phyloP scores from a whole-genome alignment of 1,140 invertebrate genomes.

The Drosophila arawakana region DNA sequence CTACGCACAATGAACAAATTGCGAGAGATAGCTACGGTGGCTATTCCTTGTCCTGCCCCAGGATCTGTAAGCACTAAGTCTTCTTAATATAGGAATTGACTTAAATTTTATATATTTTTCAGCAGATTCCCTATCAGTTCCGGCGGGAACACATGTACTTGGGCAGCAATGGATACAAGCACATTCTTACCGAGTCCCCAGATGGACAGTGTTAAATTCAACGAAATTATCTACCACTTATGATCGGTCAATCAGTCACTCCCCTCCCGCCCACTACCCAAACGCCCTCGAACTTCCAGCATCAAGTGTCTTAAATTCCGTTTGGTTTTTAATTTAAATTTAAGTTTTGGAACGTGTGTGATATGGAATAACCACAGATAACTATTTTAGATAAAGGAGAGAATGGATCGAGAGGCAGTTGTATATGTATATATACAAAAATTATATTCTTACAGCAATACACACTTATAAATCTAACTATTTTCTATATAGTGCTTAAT shows the following conservation, averaged over 20 bases:
- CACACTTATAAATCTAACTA: constrained; percentile 31
- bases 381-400: constrained; percentile 44
- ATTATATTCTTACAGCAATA: constrained; percentile 40
- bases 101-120: background rate
- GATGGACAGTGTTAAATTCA: constrained; percentile 73
- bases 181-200: constrained; percentile 79
- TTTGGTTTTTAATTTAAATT: constrained; percentile 10
- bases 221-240: background rate
- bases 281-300: constrained; percentile 49
- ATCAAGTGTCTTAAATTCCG: constrained; percentile 59
- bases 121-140: constrained; percentile 79
- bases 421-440: constrained; percentile 14
- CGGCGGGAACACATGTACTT: constrained; percentile 82
- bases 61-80: constrained; percentile 67
- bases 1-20: constrained; percentile 79
- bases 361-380: constrained; percentile 47
- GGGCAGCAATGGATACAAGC: constrained; percentile 83
- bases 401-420: constrained; percentile 12
- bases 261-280: constrained; percentile 20
- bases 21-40: constrained; percentile 81
- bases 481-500: constrained; percentile 55
- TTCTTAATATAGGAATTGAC: background rate
- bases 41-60: constrained; percentile 80
- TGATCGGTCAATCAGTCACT: constrained; percentile 11
- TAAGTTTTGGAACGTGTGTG: constrained; percentile 52